Percentiles rank a stretch among this genome's conserved stretches.
Evolutionary conservation across 2,113 vertebrate species (phyloP).

Genomic region (Carlito syrichta): DNA sequence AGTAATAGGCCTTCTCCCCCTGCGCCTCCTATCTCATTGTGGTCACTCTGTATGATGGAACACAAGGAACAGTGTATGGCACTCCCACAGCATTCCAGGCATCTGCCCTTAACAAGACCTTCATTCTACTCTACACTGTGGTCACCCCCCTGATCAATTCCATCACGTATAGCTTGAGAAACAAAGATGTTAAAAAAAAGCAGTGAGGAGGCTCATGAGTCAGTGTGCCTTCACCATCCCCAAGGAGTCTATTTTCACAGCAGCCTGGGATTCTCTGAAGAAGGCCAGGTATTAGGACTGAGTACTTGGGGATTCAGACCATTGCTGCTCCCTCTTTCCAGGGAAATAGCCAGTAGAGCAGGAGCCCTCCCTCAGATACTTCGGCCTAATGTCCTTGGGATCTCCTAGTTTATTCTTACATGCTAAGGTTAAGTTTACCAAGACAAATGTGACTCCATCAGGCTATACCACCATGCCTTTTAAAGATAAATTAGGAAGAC

Average conservation of each 20-base stretch:
- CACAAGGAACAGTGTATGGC: constrained; percentile 29
- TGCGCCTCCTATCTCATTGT: constrained; percentile 37
- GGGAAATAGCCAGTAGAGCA: not conserved
- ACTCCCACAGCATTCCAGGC: constrained; percentile 2
- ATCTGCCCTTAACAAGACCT: constrained; percentile 38
- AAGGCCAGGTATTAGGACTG: not conserved
- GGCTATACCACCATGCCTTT: not conserved
- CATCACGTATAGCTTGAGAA: constrained; percentile 44
- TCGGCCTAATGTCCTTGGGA: not conserved
- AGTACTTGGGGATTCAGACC: not conserved
- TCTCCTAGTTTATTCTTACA: not conserved
- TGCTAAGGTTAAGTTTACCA: not conserved
- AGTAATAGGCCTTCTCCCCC: constrained; percentile 30
- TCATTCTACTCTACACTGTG: constrained; percentile 25
- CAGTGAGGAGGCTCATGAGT: not conserved
- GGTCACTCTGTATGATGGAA: constrained; percentile 14
- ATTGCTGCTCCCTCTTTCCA: not conserved
- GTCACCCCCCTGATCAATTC: constrained; percentile 48
- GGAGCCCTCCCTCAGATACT: not conserved
- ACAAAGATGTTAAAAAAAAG: constrained; percentile 48
- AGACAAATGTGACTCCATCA: not conserved
- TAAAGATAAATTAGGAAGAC: not conserved
- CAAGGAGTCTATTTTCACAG: not conserved
- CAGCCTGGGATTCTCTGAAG: not conserved
- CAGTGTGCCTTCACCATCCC: not conserved